Evolutionary conservation across 2,113 vertebrate species (phyloP), one percentile per base, ranked within the genome.

Genomic region (Alaudala cheleensis): DNA sequence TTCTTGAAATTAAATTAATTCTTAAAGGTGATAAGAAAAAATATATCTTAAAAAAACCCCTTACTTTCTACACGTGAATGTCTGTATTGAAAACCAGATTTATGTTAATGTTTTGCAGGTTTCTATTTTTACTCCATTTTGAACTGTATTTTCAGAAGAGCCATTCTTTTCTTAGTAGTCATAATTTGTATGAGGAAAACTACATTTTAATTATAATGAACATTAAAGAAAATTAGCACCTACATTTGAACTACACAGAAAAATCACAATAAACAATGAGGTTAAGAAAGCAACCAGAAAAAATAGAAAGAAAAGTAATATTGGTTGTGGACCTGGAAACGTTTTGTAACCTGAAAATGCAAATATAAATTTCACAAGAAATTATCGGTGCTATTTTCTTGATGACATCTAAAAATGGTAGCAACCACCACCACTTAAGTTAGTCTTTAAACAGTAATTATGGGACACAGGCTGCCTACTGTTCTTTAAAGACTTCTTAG

Each of bases 41-140:
- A 34, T 13, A 34, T 2, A 20, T 23, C 28, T 34, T 66, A 4
- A 3, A 56, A 20, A n/a, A 44, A 1, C 0, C 1, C 3, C 4
- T 26, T 64, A 18, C 10, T 45, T 58, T 12, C 6, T 45, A 10
- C 8, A 34, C 21, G 7, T 61, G 37, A 78, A 44, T 70, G 70
- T 24, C 15, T 11, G 6, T n/a, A 50, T 12, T 57, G 40, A 73
- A 87, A 78, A 49, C 12, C 5, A 57, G 14, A 39, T 51, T 81
- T 51, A 22, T 8, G 4, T 4, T 37, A 14, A 10, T 21, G 10
- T 57, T 70, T 72, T 66, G 1, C 17, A n/a, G 4, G 6, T 45
- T 34, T 54, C 25, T 60, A 22, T 44, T 60, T 62, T 70, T 56
- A 37, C 7, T 49, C 13, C 2, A 20, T 47, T 60, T 80, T 34